These are phyloP conservation scores for Pimpla rufipes DNA, from an alignment of 2,888 invertebrate genomes.

Conservation along the genomic window DNA sequence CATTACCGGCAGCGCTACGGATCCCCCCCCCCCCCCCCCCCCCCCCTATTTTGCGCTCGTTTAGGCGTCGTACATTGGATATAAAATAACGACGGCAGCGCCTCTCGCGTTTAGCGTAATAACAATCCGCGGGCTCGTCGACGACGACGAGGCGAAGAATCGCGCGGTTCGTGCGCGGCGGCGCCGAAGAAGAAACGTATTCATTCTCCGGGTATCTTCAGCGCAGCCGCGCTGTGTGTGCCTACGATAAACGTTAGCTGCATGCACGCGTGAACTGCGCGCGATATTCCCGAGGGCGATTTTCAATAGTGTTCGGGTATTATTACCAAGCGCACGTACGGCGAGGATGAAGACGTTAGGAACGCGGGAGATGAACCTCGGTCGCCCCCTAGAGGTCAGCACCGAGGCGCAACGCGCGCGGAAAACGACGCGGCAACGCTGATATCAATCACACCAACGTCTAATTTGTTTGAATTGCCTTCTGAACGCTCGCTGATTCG, in stretches of 20 bases:
- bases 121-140: slow-evolving; percentile 27
- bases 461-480: background rate
- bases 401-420: background rate
- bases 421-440: slow-evolving; percentile 3
- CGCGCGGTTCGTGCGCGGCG: slow-evolving; percentile 50
- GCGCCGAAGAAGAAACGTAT: slow-evolving; percentile 42
- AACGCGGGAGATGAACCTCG: background rate
- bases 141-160: slow-evolving; percentile 42
- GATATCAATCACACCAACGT: slow-evolving; percentile 21
- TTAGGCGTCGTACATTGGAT: slow-evolving; percentile 19
- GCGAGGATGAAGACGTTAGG: background rate
- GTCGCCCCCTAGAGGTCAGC: slow-evolving; percentile 5
- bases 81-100: background rate
- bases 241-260: slow-evolving; percentile 31
- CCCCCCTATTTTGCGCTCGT: slow-evolving; percentile 18
- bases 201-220: slow-evolving; percentile 41
- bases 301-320: slow-evolving; percentile 47
- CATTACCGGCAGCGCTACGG: background rate
- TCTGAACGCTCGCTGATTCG: background rate
- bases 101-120: slow-evolving; percentile 49
- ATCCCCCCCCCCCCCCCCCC: too few relatives aligned
- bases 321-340: slow-evolving; percentile 28
- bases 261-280: slow-evolving; percentile 49
- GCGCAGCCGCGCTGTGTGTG: background rate
- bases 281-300: slow-evolving; percentile 46